Conservation (phyloP, 2,888 invertebrate genomes). For the Patella ulyssiponensis region DNA sequence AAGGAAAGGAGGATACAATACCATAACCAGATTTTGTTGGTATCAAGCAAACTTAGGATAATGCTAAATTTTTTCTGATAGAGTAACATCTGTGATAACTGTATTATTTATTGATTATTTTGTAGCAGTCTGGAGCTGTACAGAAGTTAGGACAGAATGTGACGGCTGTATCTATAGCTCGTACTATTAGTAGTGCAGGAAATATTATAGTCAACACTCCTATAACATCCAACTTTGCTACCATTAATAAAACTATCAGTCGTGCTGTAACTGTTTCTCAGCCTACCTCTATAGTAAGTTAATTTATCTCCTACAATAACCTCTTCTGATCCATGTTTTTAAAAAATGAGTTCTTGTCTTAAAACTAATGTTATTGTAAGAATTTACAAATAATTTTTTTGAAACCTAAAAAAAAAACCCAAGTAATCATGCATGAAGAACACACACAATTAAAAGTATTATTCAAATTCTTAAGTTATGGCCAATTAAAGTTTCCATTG, state of each 20-base stretch:
- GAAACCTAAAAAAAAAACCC: too few relatives aligned
- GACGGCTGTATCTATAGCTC: slow-evolving; percentile 53
- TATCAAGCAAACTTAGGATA: too few relatives aligned
- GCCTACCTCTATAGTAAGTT: slow-evolving; percentile 37
- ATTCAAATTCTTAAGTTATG: too few relatives aligned
- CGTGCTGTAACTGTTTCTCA: slow-evolving; percentile 26
- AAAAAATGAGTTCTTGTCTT: too few relatives aligned
- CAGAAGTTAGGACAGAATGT: slow-evolving; percentile 53
- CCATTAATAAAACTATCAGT: slow-evolving; percentile 57
- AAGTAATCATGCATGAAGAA: too few relatives aligned
- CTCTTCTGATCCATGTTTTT: too few relatives aligned
- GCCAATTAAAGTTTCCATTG: too few relatives aligned
- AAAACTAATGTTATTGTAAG: too few relatives aligned
- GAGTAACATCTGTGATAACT: slow-evolving; percentile 16
- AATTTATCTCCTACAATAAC: background rate
- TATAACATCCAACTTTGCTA: slow-evolving; percentile 46
- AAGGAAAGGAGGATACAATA: background rate
- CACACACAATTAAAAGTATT: too few relatives aligned
- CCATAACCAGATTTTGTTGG: too few relatives aligned
- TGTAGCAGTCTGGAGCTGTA: slow-evolving; percentile 46
- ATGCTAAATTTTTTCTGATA: background rate
- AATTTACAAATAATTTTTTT: too few relatives aligned
- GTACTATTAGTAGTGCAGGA: slow-evolving; percentile 47
- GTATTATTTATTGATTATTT: slow-evolving; percentile 7
- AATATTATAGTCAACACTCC: slow-evolving; percentile 61